Base-by-base conservation (phyloP, 92 coral and sea anemone species). In the Chrysogorgia sp. region DNA sequence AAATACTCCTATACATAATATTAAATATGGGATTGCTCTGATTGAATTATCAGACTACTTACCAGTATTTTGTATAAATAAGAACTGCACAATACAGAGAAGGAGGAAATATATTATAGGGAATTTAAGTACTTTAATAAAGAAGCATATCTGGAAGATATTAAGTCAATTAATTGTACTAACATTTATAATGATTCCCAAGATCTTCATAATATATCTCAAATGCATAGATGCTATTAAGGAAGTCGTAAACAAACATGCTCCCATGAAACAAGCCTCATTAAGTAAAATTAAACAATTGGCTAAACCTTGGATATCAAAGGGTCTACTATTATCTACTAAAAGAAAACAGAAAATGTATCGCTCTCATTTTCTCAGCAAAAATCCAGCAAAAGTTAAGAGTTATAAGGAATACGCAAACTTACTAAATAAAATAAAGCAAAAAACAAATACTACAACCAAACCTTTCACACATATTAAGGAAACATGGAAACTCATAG, bases 21-120 rank as follows among this genome's bases (percentile, higher is more conserved):
- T 76, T 10, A 14, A 35, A n/a, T 80, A 86, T 53, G 89, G 92
- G 2, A 88, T 84, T 45, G 81, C 81, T n/a, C 61, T 88, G 20
- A 59, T 87, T 14, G 86, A 81, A 34, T 56, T 76, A 0, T 76
- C 87, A 33, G 89, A 88, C 63, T 86, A 84, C 52, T 84, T 56
- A 71, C 49, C 79, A 25, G 79, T 70, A 50, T 87, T 87, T 40
- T 83, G 91, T 58, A 77, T 84, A n/a, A n/a, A n/a, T 43, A 82
- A 61, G 64, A 20, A 65, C 43, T 75, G 45, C 67, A 64, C n/a
- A n/a, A n/a, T n/a, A n/a, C n/a, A n/a, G 37, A 71, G 76, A 58
- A 58, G 13, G 64, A 58, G 3, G 28, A 3, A 3, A 20, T 58
- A 21, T 58, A 58, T 21, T 58, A 19, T 28, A 4, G 64, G 2